Percentiles rank a stretch among this genome's conserved stretches.
Evolutionary conservation across 2,113 vertebrate species (phyloP).

Genomic region (Pangasianodon gigas): DNA sequence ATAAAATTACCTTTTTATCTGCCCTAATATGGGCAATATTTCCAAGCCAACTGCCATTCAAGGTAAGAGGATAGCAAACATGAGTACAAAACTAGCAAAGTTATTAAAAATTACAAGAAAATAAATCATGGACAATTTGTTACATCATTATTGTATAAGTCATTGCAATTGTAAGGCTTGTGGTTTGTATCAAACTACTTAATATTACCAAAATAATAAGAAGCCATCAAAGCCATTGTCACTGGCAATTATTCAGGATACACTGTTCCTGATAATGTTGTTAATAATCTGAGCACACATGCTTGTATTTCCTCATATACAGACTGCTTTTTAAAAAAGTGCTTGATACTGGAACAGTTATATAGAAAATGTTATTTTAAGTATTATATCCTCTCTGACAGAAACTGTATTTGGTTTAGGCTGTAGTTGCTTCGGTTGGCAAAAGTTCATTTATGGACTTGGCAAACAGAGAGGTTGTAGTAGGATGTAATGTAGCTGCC

Average conservation of each 20-base stretch:
- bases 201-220: constrained; percentile 30
- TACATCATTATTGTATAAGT: constrained; percentile 42
- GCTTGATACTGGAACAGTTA: constrained; percentile 71
- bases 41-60: constrained; percentile 63
- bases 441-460: constrained; percentile 65
- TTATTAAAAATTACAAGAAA: constrained; percentile 58
- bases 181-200: constrained; percentile 48
- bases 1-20: constrained; percentile 48
- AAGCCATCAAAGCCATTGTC: constrained; percentile 32
- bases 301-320: constrained; percentile 77
- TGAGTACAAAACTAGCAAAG: constrained; percentile 51
- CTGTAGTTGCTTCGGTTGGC: constrained; percentile 61
- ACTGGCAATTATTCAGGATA: constrained; percentile 54
- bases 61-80: constrained; percentile 60
- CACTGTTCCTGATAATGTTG: constrained; percentile 53
- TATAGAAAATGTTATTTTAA: constrained; percentile 60
- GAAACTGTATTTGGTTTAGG: constrained; percentile 66
- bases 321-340: constrained; percentile 76
- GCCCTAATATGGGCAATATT: constrained; percentile 64
- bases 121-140: constrained; percentile 50
- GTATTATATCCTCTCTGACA: constrained; percentile 74
- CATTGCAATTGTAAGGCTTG: constrained; percentile 49
- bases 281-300: constrained; percentile 68
- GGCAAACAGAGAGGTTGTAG: constrained; percentile 53
- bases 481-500: constrained; percentile 57